Evolutionary conservation across 2,888 invertebrate genomes (phyloP).

Genomic region (Agriopis leucophaearia): DNA sequence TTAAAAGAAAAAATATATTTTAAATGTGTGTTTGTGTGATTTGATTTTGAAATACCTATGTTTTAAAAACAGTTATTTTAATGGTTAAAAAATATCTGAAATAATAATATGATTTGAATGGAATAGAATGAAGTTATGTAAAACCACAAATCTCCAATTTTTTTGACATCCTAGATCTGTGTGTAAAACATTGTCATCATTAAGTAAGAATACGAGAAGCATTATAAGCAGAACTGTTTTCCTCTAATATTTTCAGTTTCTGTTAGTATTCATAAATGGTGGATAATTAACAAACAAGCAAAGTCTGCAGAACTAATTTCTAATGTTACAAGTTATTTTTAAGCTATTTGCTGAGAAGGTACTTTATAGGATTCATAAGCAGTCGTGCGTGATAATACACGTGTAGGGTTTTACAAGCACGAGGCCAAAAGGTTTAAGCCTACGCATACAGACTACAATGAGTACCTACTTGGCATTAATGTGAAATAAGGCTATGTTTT

Average conservation of each 20-base stretch:
- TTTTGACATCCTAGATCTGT: no score
- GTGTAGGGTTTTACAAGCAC: conserved; percentile 11
- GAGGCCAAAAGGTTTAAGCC: not conserved
- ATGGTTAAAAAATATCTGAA: no score
- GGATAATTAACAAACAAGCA: not conserved
- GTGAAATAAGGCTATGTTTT: no score
- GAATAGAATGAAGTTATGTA: no score
- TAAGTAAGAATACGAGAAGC: not conserved
- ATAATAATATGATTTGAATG: no score
- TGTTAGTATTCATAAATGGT: not conserved
- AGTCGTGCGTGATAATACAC: conserved; percentile 12
- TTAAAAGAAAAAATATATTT: no score
- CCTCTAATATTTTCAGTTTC: not conserved
- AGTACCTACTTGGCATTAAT: not conserved
- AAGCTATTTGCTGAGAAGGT: not conserved
- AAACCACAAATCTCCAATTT: no score
- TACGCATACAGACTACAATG: not conserved
- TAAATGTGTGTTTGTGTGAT: no score
- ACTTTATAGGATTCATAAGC: conserved; percentile 1
- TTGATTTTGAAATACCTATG: no score
- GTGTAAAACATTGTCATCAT: not conserved
- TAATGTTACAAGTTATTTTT: not conserved
- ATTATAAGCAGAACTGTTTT: not conserved
- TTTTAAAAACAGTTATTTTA: no score
- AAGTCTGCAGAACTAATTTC: not conserved